phyloP scores from a whole-genome alignment of 2,888 invertebrate genomes.

The Drosophila aldrichi region DNA sequence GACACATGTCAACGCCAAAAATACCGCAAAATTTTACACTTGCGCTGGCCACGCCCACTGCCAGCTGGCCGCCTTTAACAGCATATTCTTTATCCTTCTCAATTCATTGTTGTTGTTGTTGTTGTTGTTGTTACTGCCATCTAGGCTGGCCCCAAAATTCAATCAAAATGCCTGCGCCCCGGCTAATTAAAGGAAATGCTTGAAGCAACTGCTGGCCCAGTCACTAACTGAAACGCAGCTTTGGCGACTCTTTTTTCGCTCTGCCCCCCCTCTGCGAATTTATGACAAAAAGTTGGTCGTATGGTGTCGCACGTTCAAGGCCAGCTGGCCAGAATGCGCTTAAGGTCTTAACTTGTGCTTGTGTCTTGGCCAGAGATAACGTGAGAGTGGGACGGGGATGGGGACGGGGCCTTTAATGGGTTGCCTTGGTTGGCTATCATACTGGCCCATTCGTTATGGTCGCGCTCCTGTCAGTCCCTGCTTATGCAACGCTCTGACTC shows the following conservation, averaged over 20 bases:
- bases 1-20: slow-evolving; percentile 71
- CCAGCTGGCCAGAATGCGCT: slow-evolving; percentile 53
- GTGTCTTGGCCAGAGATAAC: slow-evolving; percentile 8
- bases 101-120: slow-evolving; percentile 48
- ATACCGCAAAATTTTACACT: slow-evolving; percentile 57
- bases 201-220: slow-evolving; percentile 1
- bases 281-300: slow-evolving; percentile 61
- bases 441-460: slow-evolving; percentile 10
- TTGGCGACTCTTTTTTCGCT: neutral
- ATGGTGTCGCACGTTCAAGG: slow-evolving; percentile 37
- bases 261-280: slow-evolving; percentile 30
- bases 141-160: slow-evolving; percentile 43
- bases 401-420: slow-evolving; percentile 16
- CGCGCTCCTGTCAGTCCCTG: neutral
- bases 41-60: slow-evolving; percentile 42
- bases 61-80: slow-evolving; percentile 3
- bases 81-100: slow-evolving; percentile 27
- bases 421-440: slow-evolving; percentile 27
- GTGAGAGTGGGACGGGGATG: too few relatives aligned
- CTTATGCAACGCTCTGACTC: slow-evolving; percentile 13
- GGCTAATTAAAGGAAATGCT: slow-evolving; percentile 66
- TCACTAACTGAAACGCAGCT: neutral
- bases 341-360: slow-evolving; percentile 60
- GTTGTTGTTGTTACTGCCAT: slow-evolving; percentile 32
- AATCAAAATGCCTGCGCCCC: slow-evolving; percentile 59